These are phyloP conservation scores for Jordanella pulchra DNA, from an alignment of 2,797 vertebrate species.

Conservation along the genomic window DNA sequence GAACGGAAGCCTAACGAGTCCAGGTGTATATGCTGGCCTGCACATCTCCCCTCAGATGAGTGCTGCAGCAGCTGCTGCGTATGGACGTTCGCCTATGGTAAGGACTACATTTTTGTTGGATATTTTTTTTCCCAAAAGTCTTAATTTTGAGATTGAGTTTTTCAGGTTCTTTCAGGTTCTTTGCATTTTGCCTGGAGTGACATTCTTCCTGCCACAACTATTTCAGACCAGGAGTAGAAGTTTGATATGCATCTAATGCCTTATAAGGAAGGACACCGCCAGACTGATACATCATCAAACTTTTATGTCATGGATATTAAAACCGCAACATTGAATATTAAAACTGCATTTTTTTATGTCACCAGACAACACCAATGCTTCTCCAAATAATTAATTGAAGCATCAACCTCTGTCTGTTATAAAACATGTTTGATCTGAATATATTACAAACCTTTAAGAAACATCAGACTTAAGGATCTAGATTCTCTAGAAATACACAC, in stretches of 20 bases:
- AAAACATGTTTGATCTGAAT: neutral
- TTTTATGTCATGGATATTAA: neutral
- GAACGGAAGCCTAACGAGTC: slow-evolving; percentile 93
- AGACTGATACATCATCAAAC: neutral
- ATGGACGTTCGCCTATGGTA: slow-evolving; percentile 94
- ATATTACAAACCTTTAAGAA: neutral
- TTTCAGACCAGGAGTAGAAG: no score
- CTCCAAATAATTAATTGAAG: neutral
- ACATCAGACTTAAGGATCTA: neutral
- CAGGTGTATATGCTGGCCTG: slow-evolving; percentile 93
- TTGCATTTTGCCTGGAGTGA: no score
- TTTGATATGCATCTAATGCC: neutral
- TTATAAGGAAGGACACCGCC: neutral
- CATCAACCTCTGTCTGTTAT: neutral
- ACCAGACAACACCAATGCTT: neutral
- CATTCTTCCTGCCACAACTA: no score
- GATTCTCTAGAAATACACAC: no score
- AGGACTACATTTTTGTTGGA: no score
- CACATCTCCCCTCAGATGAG: slow-evolving; percentile 99
- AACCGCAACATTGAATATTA: neutral
- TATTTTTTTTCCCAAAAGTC: neutral
- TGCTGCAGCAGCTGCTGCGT: slow-evolving; percentile 90
- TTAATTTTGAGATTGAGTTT: no score
- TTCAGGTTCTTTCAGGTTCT: no score
- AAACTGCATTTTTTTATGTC: neutral